phyloP scores from a whole-genome alignment of 2,888 invertebrate genomes.

The Ceramica pisi region DNA sequence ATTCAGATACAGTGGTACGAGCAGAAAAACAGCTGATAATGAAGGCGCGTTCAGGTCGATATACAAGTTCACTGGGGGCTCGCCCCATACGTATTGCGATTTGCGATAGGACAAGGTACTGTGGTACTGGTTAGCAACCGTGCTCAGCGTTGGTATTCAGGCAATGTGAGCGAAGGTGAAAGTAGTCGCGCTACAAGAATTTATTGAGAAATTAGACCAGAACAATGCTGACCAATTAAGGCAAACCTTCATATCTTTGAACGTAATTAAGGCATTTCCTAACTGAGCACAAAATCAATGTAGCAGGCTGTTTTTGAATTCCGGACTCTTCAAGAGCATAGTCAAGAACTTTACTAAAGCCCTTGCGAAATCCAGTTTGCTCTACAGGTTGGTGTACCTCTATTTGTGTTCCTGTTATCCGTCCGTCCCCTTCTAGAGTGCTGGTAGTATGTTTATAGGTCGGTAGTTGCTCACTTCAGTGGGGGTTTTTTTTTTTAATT shows the following conservation, averaged over 20 bases:
- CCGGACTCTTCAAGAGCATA: neutral
- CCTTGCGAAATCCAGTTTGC: too few relatives aligned
- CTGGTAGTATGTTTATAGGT: too few relatives aligned
- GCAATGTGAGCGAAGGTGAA: slow-evolving; percentile 68
- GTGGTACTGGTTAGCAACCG: slow-evolving; percentile 64
- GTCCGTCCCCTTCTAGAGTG: too few relatives aligned
- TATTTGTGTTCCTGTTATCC: too few relatives aligned
- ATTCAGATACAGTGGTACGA: slow-evolving; percentile 66
- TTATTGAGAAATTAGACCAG: slow-evolving; percentile 36
- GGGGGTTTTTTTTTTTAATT: too few relatives aligned
- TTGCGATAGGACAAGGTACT: slow-evolving; percentile 62
- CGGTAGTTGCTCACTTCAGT: too few relatives aligned
- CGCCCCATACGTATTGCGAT: slow-evolving; percentile 72
- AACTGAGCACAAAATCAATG: neutral
- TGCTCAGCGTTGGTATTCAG: slow-evolving; percentile 48
- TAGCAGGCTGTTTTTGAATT: neutral
- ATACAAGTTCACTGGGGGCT: slow-evolving; percentile 84
- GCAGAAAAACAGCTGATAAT: slow-evolving; percentile 77
- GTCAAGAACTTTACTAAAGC: neutral
- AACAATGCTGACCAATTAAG: slow-evolving; percentile 9
- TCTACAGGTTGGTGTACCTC: too few relatives aligned
- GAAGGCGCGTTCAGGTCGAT: slow-evolving; percentile 72
- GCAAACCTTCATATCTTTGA: neutral
- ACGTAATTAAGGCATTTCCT: neutral
- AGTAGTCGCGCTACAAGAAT: slow-evolving; percentile 53